Conservation (phyloP, 2,888 invertebrate genomes). For the Hypselothyrea guttata region DNA sequence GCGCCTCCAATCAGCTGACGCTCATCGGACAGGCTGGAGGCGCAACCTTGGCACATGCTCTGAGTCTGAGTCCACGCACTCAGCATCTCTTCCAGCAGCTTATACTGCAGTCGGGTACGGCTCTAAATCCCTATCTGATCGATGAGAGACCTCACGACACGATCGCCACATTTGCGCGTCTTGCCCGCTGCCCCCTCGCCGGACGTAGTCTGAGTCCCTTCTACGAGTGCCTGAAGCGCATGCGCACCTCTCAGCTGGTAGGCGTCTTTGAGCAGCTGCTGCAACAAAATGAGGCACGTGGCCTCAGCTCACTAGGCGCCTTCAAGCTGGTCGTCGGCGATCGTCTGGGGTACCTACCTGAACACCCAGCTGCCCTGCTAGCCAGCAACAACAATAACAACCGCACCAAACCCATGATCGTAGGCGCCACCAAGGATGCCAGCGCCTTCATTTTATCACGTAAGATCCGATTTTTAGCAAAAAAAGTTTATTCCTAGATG, state of each 20-base stretch:
- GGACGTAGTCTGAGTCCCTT: conserved; percentile 20
- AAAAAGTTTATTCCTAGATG: no score
- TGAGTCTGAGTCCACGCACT: conserved; percentile 82
- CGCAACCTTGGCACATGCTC: conserved; percentile 82
- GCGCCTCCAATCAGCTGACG: conserved; percentile 83
- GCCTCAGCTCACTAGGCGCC: conserved; percentile 69
- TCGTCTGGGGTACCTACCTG: conserved; percentile 72
- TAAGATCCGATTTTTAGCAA: conserved; percentile 55
- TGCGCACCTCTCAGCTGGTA: conserved; percentile 74
- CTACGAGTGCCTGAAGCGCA: conserved; percentile 63
- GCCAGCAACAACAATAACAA: conserved; percentile 46
- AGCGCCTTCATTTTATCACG: conserved; percentile 83
- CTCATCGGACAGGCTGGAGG: conserved; percentile 84
- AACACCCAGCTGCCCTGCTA: conserved; percentile 72
- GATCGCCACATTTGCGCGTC: conserved; percentile 79
- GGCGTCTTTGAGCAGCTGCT: conserved; percentile 66
- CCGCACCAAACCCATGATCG: conserved; percentile 77
- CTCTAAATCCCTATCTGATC: conserved; percentile 83
- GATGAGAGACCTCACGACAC: conserved; percentile 81
- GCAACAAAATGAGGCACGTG: conserved; percentile 68
- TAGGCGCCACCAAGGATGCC: conserved; percentile 83
- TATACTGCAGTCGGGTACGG: conserved; percentile 84
- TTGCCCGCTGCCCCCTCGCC: conserved; percentile 76
- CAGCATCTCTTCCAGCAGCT: conserved; percentile 82
- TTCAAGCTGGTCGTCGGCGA: conserved; percentile 80